Evolutionary conservation across 2,113 vertebrate genomes (phyloP), one percentile per base, ranked within the genome.

Genomic region (Petromus typicus): DNA sequence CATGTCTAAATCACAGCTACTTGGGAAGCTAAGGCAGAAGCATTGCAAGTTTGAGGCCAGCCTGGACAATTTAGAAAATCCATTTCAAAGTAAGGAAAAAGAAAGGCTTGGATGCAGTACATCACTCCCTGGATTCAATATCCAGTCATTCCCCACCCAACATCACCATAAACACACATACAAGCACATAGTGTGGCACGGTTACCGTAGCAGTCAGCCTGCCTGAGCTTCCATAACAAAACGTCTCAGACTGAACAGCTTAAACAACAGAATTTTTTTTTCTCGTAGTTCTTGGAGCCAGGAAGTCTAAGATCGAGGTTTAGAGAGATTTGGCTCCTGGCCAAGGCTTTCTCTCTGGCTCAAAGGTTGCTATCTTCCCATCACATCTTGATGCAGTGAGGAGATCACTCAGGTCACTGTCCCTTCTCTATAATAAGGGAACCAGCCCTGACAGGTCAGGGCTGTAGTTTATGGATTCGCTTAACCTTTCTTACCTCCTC

Each of bases 261-360:
- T 63, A 83, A 95, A 69, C 32, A 93, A 86, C 40, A 83, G 59
- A 91, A 51, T 51, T 48, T 27, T 43, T 79, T 89, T 78, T 95
- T 82, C 73, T 57, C 43, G 61, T 11, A 79, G 10, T 79, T 96
- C 40, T 91, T n/a, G 71, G 86, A 61, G 32, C 45, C 54, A 23
- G 40, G 34, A 94, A 87, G 51, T 87, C 48, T 91, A 86, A 76
- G 69, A 71, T 93, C 61, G 71, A 88, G 59, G 66, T 73, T 67
- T 30, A 37, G 22, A 54, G 18, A 56, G 59, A 79, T 71, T 83
- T 4, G 1, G 12, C 86, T 91, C 51, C 48, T 86, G 56, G 48
- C 48, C 40, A 73, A 56, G 3, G 34, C 14, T 94, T 54, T 89
- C 61, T 93, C 78, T 83, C n/a, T 84, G 48, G 25, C 75, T 84